These are phyloP conservation scores for Brachionus paranguensis DNA, from an alignment of 1,140 invertebrate genomes.

Conservation along the genomic window DNA sequence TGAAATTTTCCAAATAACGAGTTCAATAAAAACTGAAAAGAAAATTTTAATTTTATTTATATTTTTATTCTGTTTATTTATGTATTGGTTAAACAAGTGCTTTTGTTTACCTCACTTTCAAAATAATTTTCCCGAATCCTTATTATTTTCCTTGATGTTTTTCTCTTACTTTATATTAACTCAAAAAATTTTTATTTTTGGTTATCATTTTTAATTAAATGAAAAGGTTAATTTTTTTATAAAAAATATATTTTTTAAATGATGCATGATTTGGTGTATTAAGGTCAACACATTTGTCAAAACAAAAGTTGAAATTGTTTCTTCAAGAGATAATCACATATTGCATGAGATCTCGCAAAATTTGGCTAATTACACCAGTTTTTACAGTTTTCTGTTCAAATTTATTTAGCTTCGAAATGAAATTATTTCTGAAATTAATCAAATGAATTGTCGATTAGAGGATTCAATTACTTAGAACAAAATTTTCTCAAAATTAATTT, in stretches of 20 bases:
- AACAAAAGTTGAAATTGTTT: not conserved
- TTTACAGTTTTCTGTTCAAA: not conserved
- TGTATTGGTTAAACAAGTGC: not conserved
- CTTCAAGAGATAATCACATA: not conserved
- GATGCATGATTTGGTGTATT: not conserved
- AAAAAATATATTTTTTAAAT: not conserved
- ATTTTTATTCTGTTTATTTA: slow-evolving; percentile 1
- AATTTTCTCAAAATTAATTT: not conserved
- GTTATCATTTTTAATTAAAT: not conserved
- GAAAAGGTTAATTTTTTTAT: too few species aligned
- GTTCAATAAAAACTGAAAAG: not conserved
- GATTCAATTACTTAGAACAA: not conserved
- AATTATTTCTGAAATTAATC: not conserved
- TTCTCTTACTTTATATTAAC: not conserved
- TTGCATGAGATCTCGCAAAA: not conserved
- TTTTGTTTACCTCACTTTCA: not conserved
- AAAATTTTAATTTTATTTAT: slow-evolving; percentile 1
- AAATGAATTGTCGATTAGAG: not conserved
- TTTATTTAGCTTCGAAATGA: not conserved
- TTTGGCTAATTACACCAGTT: not conserved
- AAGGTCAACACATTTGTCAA: not conserved
- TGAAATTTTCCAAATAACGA: slow-evolving; percentile 8
- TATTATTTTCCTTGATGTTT: not conserved
- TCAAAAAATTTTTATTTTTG: not conserved
- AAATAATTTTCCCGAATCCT: not conserved